Conservation (phyloP, 2,797 vertebrate genomes). For the Morelia viridis region DNA sequence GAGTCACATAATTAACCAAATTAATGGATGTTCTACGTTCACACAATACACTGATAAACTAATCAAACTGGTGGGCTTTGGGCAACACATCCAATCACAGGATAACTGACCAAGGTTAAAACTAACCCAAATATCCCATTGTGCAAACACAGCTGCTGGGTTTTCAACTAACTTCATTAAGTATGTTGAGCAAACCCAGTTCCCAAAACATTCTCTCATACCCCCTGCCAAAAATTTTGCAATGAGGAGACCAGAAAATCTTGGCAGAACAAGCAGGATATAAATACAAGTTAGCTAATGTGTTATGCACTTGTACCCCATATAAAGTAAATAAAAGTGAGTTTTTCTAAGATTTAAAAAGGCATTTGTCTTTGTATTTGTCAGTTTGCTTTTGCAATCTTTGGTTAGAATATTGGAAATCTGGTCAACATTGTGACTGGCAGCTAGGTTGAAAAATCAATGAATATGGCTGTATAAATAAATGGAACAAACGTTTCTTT, state of each 20-base stretch:
- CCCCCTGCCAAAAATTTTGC: not conserved
- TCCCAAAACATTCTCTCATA: not conserved
- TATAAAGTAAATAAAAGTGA: not conserved
- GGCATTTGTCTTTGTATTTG: not conserved
- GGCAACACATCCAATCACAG: not conserved
- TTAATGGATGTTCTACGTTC: not conserved
- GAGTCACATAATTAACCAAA: not conserved
- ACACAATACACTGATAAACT: not conserved
- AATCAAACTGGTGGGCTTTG: not conserved
- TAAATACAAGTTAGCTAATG: not conserved
- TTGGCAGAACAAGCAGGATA: not conserved
- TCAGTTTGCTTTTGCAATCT: not conserved
- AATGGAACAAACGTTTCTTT: not conserved
- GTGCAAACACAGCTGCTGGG: not conserved
- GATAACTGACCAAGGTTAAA: not conserved
- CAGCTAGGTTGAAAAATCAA: not conserved
- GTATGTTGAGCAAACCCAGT: not conserved
- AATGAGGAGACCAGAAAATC: not conserved
- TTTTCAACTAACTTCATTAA: not conserved
- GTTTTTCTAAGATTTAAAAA: not conserved
- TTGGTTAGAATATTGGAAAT: not conserved
- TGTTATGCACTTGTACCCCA: not conserved
- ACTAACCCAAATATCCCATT: not conserved
- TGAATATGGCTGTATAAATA: not conserved
- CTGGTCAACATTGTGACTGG: not conserved